Evolutionary conservation across 2,888 invertebrate genomes (phyloP).

Genomic region (Unio delphinus): DNA sequence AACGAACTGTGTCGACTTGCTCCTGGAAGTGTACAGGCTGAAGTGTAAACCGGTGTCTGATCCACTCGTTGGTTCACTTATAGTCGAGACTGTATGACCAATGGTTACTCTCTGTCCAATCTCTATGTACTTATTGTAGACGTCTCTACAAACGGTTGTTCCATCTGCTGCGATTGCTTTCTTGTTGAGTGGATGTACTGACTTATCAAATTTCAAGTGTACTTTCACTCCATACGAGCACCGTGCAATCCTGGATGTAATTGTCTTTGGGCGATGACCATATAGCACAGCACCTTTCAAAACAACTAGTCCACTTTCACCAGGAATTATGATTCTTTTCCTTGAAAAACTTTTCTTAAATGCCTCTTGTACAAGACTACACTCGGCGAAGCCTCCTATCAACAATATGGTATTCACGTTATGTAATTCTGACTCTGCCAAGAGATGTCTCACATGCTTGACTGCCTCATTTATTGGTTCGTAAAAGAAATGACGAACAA

Average conservation of each 20-base stretch:
- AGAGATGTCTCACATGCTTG: constrained; percentile 28
- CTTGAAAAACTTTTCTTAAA: constrained; percentile 25
- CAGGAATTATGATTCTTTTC: constrained; percentile 37
- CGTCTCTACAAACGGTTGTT: constrained; percentile 32
- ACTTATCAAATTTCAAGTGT: constrained; percentile 26
- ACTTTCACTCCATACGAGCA: constrained; percentile 38
- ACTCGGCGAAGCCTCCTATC: constrained; percentile 47
- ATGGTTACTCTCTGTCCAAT: constrained; percentile 33
- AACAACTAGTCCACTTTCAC: constrained; percentile 43
- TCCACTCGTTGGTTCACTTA: constrained; percentile 29
- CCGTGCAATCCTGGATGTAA: constrained; percentile 34
- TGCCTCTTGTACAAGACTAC: constrained; percentile 31
- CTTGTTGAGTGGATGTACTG: constrained; percentile 25
- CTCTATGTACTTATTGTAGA: constrained; percentile 37
- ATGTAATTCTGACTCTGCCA: constrained; percentile 18
- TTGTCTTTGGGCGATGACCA: constrained; percentile 37
- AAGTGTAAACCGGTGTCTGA: constrained; percentile 29
- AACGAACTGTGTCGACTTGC: constrained; percentile 28
- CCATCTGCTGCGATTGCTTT: constrained; percentile 22
- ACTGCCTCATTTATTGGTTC: constrained; percentile 25
- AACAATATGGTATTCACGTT: constrained; percentile 33
- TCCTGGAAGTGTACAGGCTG: constrained; percentile 33
- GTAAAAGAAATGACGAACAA: constrained; percentile 27
- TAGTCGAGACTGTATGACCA: constrained; percentile 22
- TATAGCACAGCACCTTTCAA: constrained; percentile 45